phyloP scores from a whole-genome alignment of 2,888 invertebrate genomes.

The Nomada lathburiana region DNA sequence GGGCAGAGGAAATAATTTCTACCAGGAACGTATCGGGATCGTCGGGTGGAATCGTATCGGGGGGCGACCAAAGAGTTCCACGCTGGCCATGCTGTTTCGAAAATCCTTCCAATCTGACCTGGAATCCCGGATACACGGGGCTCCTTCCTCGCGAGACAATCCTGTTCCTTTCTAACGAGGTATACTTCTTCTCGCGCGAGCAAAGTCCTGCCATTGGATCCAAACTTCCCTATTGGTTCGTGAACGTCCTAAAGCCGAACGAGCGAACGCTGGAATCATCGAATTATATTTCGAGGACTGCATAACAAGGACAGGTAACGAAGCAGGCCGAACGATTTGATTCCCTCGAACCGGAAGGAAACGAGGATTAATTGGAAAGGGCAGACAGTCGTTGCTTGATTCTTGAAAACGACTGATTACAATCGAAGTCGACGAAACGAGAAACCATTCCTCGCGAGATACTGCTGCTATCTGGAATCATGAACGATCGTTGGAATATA shows the following conservation, averaged over 20 bases:
- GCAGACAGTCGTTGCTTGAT: background rate
- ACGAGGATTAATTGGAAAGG: constrained; percentile 35
- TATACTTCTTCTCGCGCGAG: constrained; percentile 61
- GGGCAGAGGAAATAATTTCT: constrained; percentile 25
- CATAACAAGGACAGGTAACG: constrained; percentile 33
- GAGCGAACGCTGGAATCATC: constrained; percentile 66
- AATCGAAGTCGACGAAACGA: background rate
- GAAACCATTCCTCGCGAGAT: background rate
- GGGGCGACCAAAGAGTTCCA: constrained; percentile 29
- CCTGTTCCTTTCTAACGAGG: constrained; percentile 46
- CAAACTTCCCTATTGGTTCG: constrained; percentile 63
- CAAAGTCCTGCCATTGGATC: constrained; percentile 57
- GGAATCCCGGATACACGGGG: constrained; percentile 31
- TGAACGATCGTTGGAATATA: background rate
- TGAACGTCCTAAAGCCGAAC: constrained; percentile 62
- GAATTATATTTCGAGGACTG: constrained; percentile 46
- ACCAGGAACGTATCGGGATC: background rate
- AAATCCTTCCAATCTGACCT: constrained; percentile 52
- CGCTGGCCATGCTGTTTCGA: constrained; percentile 28
- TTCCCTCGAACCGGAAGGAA: background rate
- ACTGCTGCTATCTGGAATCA: background rate
- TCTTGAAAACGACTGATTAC: constrained; percentile 2
- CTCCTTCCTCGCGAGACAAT: constrained; percentile 43
- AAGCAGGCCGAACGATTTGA: constrained; percentile 12
- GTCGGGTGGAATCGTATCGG: constrained; percentile 45